These are phyloP conservation scores for Halictus rubicundus DNA, from an alignment of 1,140 invertebrate species.

Conservation along the genomic window DNA sequence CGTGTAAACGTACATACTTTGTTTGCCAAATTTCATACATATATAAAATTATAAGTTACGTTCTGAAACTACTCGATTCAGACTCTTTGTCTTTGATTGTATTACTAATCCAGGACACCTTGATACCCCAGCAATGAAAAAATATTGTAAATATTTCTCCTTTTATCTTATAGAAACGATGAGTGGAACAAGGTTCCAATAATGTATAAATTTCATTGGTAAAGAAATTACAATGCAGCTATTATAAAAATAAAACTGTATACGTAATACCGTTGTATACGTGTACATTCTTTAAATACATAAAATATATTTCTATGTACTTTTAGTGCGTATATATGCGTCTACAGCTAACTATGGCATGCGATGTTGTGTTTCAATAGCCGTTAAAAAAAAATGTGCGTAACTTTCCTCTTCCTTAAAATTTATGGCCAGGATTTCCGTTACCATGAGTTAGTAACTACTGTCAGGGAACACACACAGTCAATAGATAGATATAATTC, in stretches of 20 bases:
- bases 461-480: constrained; percentile 19
- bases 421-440: constrained; percentile 26
- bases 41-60: background rate
- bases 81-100: background rate
- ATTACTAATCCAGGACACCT: constrained; percentile 3
- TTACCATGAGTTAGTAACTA: constrained; percentile 19
- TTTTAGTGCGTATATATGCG: constrained; percentile 22
- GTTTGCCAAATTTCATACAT: background rate
- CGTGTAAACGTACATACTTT: constrained; percentile 2
- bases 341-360: constrained; percentile 44
- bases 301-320: constrained; percentile 25
- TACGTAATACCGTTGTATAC: constrained; percentile 1
- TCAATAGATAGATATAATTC: constrained; percentile 9
- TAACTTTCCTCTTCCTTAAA: constrained; percentile 2
- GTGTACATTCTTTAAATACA: constrained; percentile 18
- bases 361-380: constrained; percentile 7
- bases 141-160: background rate
- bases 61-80: background rate
- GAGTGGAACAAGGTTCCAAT: background rate
- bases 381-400: constrained; percentile 17
- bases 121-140: constrained; percentile 15
- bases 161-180: background rate
- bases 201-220: constrained; percentile 19
- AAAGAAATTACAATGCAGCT: constrained; percentile 31
- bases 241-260: constrained; percentile 43